These are phyloP conservation scores for Pelmatolapia mariae DNA, from an alignment of 2,113 vertebrate species.

Conservation along the genomic window DNA sequence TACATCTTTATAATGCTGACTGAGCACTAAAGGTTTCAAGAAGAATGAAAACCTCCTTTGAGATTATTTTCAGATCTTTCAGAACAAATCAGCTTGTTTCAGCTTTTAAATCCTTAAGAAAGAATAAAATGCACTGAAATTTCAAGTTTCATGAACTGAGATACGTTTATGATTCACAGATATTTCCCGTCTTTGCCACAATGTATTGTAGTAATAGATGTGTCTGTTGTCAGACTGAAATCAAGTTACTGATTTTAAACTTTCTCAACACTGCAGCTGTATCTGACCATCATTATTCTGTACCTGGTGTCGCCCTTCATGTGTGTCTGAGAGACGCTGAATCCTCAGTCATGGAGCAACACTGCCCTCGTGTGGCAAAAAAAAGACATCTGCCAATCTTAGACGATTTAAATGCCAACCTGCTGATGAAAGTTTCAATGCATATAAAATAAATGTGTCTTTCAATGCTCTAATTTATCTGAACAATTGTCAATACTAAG, in stretches of 20 bases:
- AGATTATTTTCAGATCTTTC: not conserved
- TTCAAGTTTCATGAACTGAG: not conserved
- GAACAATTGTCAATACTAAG: not conserved
- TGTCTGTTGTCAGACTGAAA: not conserved
- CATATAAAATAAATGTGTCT: not conserved
- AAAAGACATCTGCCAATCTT: not conserved
- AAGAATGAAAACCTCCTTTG: not conserved
- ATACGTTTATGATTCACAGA: not conserved
- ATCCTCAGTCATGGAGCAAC: not conserved
- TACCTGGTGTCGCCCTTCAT: not conserved
- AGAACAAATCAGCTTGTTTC: not conserved
- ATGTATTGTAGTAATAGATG: not conserved
- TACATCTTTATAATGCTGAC: not conserved
- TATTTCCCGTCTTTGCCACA: not conserved
- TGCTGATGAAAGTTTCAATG: too few species aligned
- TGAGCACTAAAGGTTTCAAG: not conserved
- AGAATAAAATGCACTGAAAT: not conserved
- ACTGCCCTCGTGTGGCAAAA: constrained; percentile 8
- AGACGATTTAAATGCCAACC: not conserved
- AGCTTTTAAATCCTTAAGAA: not conserved
- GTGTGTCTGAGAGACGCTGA: not conserved
- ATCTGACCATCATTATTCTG: not conserved
- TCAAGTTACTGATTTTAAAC: not conserved
- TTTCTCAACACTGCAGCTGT: not conserved
- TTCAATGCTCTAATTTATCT: not conserved